Base-by-base conservation (phyloP, 2,113 vertebrate genomes). In the Tragelaphus imberbis region DNA sequence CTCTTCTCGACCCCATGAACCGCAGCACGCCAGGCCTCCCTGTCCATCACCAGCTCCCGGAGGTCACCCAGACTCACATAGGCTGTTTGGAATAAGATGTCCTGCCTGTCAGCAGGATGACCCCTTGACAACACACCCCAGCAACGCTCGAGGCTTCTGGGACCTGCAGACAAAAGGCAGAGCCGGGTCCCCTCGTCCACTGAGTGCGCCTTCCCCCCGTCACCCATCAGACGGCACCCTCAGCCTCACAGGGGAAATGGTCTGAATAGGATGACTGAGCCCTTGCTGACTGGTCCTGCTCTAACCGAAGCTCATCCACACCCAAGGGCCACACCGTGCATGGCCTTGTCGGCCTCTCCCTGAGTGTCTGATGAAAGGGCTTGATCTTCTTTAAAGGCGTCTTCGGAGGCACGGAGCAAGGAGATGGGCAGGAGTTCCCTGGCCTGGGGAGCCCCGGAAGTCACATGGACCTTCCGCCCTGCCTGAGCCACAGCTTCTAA, bases 161-260 rank as follows among this genome's bases (percentile, higher is more conserved):
- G 59, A 44, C 12, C 30, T 44, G 28, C 6, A 3, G n/a, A 3
- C 6, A 0, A 5, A 30, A 28, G 56, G 36, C 79, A 14, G 3
- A 56, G 77, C 4, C 0, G 0, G 40, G 47, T 51, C n/a, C 58
- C 53, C 25, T 0, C 0, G 2, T 13, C 17, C 6, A 19, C 77
- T 3, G 21, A 5, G 49, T 14, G 7, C 1, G 1, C 75, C 80
- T 55, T 47, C 53, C 90, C 53, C 49, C 23, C 2, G 1, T 25
- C 4, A 4, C n/a, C 68, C 25, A 2, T 5, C 12, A 9, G 27
- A 8, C 6, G 6, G 28, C 33, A 5, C 21, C 19, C 7, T 61
- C 21, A 2, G 19, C 68, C 90, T 56, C 36, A 23, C 55, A 0
- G 1, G 1, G 25, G 59, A 33, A 63, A 23, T 36, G 16, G 27